Evolutionary conservation across 2,113 vertebrate genomes (phyloP).

Genomic region (Sprattus sprattus): DNA sequence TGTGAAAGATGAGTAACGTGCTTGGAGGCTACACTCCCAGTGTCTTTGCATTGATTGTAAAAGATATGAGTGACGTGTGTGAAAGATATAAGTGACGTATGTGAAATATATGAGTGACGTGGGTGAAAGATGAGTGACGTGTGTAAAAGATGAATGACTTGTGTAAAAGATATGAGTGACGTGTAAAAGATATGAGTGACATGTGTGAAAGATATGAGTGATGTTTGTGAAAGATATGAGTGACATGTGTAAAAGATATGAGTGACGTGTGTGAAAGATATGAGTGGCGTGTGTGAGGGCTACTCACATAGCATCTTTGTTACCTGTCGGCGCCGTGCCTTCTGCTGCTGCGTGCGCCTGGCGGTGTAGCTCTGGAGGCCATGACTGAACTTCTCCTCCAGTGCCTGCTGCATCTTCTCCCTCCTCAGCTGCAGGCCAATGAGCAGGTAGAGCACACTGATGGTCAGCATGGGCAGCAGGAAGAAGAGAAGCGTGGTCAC

Average conservation of each 20-base stretch:
- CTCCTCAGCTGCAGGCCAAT: conserved; percentile 81
- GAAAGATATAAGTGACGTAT: too few relatives aligned
- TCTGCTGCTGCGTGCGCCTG: conserved; percentile 53
- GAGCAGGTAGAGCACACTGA: conserved; percentile 86
- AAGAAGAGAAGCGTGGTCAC: conserved; percentile 87
- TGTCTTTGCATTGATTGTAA: too few relatives aligned
- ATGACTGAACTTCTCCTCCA: conserved; percentile 60
- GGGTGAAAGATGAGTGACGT: too few relatives aligned
- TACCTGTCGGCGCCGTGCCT: conserved; percentile 78
- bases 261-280: not conserved
- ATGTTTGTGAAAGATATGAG: not conserved
- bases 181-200: not conserved
- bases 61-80: too few relatives aligned
- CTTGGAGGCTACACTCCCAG: too few relatives aligned
- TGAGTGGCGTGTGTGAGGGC: not conserved
- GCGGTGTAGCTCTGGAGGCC: too few relatives aligned
- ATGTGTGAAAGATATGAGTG: not conserved
- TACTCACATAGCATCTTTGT: conserved; percentile 93
- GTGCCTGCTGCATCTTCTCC: conserved; percentile 74
- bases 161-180: not conserved
- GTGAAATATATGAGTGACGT: too few relatives aligned
- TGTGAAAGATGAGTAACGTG: too few relatives aligned
- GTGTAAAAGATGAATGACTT: too few relatives aligned
- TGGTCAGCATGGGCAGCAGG: conserved; percentile 85
- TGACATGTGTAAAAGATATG: not conserved